These are phyloP conservation scores for Ctenodactylus gundi DNA, from an alignment of 2,113 vertebrate genomes.

Conservation along the genomic window DNA sequence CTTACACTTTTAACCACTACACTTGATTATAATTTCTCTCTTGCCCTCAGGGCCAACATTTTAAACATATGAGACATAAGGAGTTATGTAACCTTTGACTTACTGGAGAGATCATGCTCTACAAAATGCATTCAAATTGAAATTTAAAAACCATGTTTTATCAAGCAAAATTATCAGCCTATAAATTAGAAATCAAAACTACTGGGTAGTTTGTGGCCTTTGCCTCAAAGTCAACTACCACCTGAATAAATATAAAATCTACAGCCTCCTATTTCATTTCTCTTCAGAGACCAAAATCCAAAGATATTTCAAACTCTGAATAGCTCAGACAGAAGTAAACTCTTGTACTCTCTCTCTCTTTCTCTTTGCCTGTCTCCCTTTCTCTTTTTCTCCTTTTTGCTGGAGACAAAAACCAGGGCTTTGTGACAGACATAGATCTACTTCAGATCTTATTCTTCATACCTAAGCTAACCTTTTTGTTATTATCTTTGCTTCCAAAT, in stretches of 20 bases:
- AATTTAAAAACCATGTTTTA: background rate
- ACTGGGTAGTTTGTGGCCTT: background rate
- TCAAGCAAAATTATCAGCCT: background rate
- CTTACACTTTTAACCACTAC: background rate
- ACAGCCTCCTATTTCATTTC: background rate
- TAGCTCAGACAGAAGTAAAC: background rate
- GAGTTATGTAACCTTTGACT: background rate
- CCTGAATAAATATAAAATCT: background rate
- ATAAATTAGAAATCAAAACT: background rate
- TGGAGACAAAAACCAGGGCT: background rate
- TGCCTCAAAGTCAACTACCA: background rate
- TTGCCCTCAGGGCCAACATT: background rate
- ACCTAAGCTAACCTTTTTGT: background rate
- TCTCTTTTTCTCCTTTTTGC: background rate
- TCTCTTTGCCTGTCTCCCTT: background rate
- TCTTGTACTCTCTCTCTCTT: background rate
- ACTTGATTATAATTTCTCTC: background rate
- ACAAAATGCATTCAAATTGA: background rate
- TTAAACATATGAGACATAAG: background rate
- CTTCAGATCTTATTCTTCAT: background rate
- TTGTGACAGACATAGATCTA: background rate
- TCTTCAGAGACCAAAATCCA: background rate
- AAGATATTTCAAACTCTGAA: background rate
- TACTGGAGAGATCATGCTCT: background rate
- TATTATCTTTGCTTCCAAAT: background rate